Percentiles rank a stretch among this genome's conserved stretches.
Conservation (phyloP, 1,140 invertebrate species). For the Eufriesea mexicana region DNA sequence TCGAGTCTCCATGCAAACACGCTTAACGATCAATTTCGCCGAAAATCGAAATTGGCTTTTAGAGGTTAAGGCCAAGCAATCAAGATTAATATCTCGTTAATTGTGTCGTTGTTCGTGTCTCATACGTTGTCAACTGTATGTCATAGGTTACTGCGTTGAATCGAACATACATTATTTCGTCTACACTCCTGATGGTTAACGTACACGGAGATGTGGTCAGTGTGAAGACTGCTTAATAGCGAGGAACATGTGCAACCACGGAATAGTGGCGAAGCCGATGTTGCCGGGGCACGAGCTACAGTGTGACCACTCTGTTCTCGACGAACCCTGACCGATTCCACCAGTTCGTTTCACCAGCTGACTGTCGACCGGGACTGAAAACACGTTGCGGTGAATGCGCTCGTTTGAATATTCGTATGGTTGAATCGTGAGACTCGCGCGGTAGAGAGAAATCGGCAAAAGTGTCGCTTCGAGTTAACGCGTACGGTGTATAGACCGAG, state of each 20-base stretch:
- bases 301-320: conserved; percentile 49
- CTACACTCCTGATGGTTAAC: not conserved
- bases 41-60: not conserved
- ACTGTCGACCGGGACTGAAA: conserved; percentile 5
- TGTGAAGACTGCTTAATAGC: conserved; percentile 48
- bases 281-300: conserved; percentile 48
- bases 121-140: not conserved
- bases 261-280: conserved; percentile 45
- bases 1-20: not conserved
- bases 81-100: not conserved
- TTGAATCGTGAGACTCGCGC: not conserved
- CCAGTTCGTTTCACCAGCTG: conserved; percentile 37
- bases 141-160: conserved; percentile 2
- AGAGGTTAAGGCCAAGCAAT: not conserved
- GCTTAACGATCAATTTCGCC: not conserved
- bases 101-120: not conserved
- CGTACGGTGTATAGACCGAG: conserved; percentile 38
- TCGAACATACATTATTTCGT: conserved; percentile 2
- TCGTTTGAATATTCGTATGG: conserved; percentile 3
- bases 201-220: conserved; percentile 8
- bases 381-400: conserved; percentile 14
- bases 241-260: conserved; percentile 53
- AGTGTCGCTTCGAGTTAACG: conserved; percentile 42
- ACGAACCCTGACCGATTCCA: conserved; percentile 50
- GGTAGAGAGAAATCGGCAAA: conserved; percentile 1